Evolutionary conservation across 2,797 vertebrate genomes (phyloP), one percentile per base, ranked within the genome.

Genomic region (Gymnoscopelus braueri): DNA sequence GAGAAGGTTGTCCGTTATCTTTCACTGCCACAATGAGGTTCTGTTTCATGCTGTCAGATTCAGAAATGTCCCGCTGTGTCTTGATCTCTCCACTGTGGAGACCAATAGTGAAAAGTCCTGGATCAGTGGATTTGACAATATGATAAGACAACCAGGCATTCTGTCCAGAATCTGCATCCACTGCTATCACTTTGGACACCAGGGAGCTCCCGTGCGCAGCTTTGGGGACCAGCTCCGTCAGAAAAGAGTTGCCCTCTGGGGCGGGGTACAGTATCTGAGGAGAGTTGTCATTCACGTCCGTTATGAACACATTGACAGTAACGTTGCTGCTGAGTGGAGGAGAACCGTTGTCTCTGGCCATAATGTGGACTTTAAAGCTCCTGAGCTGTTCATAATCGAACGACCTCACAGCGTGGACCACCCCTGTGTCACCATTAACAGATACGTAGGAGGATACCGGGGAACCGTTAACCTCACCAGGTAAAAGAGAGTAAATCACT

Each of bases 91-190:
- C 85, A 11, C 74, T 87, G 61, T 87, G 78, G 14, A 87, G 12
- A 71, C 91, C 94, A 61, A 96, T 92, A 0, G 81, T 81, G 80
- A 96, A 96, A 69, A 96, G 93, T 73, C 92, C 94, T 48, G 94
- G 82, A 84, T 96, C 95, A 23, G 94, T 87, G 66, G 93, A 93
- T 63, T 94, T 93, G 60, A 95, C 71, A 39, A 96, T 81, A 60
- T 87, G 86, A 89, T 80, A 90, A 0, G 84, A 82, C 32, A 91
- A 72, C 83, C 85, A 82, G 53, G 84, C 87, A 0, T 89, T 91
- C 69, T 87, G 84, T 14, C 90, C 90, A 0, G 88, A 86, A 59
- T 90, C 90, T 0, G 87, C 87, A 54, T 89, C 87, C 65, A 86
- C 78, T 0, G 87, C 89, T 51, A 87, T 85, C 56, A 90, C 84